phyloP scores from a whole-genome alignment of 30 jellyfish, hydroid and myxozoan species.

The Turritopsis dohrnii region DNA sequence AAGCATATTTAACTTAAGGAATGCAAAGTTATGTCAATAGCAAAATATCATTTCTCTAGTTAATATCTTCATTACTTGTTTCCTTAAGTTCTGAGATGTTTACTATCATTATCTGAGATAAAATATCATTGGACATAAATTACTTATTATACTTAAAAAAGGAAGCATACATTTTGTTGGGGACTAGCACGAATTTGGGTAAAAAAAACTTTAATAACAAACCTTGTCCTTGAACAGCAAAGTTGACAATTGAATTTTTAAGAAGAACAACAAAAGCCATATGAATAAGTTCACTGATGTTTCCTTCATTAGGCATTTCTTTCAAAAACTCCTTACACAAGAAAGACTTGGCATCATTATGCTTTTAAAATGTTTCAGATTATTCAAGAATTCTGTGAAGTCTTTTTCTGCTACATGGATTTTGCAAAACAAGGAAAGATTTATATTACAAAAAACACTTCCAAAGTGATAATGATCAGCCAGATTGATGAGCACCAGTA shows the following conservation, averaged over 20 bases:
- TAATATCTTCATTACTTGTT: too few relatives aligned
- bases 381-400: not conserved
- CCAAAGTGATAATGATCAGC: not conserved
- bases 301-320: not conserved
- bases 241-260: not conserved
- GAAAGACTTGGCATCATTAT: not conserved
- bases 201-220: too few relatives aligned
- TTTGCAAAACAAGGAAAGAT: not conserved
- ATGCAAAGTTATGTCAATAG: too few relatives aligned
- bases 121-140: too few relatives aligned
- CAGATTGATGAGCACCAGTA: not conserved
- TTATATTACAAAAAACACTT: not conserved
- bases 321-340: not conserved
- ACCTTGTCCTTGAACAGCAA: not conserved
- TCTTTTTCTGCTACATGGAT: not conserved
- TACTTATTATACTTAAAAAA: too few relatives aligned
- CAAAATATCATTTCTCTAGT: too few relatives aligned
- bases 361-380: not conserved
- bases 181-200: too few relatives aligned
- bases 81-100: too few relatives aligned
- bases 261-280: conserved; percentile 1
- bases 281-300: not conserved
- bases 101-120: too few relatives aligned
- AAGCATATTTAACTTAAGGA: too few relatives aligned
- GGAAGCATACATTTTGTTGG: too few relatives aligned